phyloP scores from a whole-genome alignment of 2,113 vertebrate genomes.

The Mugil cephalus region DNA sequence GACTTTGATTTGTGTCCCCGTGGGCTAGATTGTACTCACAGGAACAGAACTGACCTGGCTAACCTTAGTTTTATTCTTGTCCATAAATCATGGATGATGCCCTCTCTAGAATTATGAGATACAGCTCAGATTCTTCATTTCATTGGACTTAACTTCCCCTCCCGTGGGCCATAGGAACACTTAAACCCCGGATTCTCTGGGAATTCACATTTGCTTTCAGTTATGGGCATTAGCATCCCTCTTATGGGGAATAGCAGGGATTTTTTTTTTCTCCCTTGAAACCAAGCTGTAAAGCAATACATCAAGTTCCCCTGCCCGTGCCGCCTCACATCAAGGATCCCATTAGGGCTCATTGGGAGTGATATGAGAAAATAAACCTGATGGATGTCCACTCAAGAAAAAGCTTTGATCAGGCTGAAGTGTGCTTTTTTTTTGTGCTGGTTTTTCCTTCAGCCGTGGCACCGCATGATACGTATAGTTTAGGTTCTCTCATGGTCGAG shows the following conservation, averaged over 20 bases:
- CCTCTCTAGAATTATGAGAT: slow-evolving; percentile 6
- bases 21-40: slow-evolving; percentile 24
- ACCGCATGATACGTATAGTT: slow-evolving; percentile 30
- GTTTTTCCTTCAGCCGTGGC: slow-evolving; percentile 36
- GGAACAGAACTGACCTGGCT: slow-evolving; percentile 33
- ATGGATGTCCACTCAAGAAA: slow-evolving; percentile 16
- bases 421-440: background rate
- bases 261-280: slow-evolving; percentile 7
- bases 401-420: slow-evolving; percentile 44
- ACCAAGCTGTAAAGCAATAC: slow-evolving; percentile 38
- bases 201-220: slow-evolving; percentile 74
- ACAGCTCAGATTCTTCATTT: slow-evolving; percentile 44
- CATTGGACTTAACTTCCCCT: slow-evolving; percentile 31
- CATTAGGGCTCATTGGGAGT: slow-evolving; percentile 38
- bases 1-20: background rate
- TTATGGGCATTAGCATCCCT: slow-evolving; percentile 53
- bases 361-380: slow-evolving; percentile 38
- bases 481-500: slow-evolving; percentile 32
- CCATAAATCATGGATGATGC: slow-evolving; percentile 19
- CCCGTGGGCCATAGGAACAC: slow-evolving; percentile 45
- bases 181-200: slow-evolving; percentile 63
- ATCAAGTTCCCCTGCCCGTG: slow-evolving; percentile 33
- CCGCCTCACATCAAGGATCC: slow-evolving; percentile 17
- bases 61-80: slow-evolving; percentile 1
- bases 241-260: slow-evolving; percentile 40